Conservation (phyloP, 2,113 vertebrate species). For the Myotis yumanensis region DNA sequence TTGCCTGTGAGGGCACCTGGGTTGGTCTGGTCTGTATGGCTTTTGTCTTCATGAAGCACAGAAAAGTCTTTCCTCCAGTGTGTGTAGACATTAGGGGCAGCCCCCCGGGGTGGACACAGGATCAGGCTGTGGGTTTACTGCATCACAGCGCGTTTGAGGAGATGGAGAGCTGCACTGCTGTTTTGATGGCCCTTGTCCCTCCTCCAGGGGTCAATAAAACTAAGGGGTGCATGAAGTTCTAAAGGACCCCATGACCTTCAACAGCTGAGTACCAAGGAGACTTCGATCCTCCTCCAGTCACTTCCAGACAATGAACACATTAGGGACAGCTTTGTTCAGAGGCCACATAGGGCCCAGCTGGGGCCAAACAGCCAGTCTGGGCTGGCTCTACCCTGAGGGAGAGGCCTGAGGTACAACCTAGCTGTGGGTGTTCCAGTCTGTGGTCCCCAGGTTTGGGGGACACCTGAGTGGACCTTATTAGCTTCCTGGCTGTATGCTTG, state of each 20-base stretch:
- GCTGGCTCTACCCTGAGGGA: not conserved
- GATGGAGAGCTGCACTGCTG: fast-evolving
- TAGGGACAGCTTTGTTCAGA: conserved; percentile 59
- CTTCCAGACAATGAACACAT: conserved; percentile 69
- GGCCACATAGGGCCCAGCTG: not conserved
- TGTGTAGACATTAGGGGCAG: not conserved
- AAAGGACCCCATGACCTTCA: not conserved
- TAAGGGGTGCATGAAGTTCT: fast-evolving
- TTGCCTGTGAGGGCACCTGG: not conserved
- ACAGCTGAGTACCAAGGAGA: not conserved
- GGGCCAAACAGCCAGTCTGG: not conserved
- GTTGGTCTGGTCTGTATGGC: too few relatives aligned
- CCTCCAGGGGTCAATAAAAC: not conserved
- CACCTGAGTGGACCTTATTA: not conserved
- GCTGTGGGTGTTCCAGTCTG: not conserved
- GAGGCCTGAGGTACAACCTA: not conserved
- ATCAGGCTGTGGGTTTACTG: not conserved
- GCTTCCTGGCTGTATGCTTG: not conserved
- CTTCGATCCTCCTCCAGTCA: conserved; percentile 34
- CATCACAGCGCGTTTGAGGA: not conserved
- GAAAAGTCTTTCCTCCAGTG: fast-evolving
- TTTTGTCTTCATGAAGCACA: not conserved
- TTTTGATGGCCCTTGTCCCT: not conserved
- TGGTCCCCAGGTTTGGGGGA: not conserved
- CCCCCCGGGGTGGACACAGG: not conserved